Percentiles rank a stretch among this genome's conserved stretches.
These are phyloP conservation scores for Andrena bucephala DNA, from an alignment of 2,888 invertebrate genomes.

Conservation along the genomic window DNA sequence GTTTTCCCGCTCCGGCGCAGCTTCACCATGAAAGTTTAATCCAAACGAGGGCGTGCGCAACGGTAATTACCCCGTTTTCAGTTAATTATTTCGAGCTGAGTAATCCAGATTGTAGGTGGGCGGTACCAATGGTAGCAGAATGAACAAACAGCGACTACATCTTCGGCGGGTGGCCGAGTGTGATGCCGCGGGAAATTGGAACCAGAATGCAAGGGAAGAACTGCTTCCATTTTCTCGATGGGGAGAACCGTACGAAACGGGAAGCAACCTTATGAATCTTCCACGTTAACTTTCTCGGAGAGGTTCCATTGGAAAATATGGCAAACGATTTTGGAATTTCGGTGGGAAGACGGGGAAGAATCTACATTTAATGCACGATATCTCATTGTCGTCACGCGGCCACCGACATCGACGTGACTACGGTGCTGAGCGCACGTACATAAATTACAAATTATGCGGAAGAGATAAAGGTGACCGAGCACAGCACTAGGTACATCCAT, in stretches of 20 bases:
- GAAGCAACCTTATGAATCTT: no score
- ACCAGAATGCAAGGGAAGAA: neutral
- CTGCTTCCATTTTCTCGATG: neutral
- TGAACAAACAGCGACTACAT: neutral
- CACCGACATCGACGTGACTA: constrained; percentile 31
- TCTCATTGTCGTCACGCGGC: constrained; percentile 18
- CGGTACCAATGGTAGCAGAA: neutral
- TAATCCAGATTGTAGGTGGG: constrained; percentile 28
- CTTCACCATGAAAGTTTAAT: constrained; percentile 44
- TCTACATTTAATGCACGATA: constrained; percentile 53
- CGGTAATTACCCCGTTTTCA: constrained; percentile 41
- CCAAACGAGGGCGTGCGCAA: neutral
- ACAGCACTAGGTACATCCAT: constrained; percentile 12
- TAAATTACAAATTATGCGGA: constrained; percentile 80
- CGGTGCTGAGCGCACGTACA: constrained; percentile 55
- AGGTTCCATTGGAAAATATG: neutral
- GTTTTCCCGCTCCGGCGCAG: neutral
- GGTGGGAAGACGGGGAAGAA: constrained; percentile 9
- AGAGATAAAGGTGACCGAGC: constrained; percentile 78
- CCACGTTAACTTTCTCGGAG: no score
- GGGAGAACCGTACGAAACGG: neutral
- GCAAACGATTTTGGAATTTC: constrained; percentile 1
- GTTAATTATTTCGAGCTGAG: constrained; percentile 46
- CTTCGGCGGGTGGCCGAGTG: neutral
- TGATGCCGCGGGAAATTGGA: neutral